These are phyloP conservation scores for Calyptommatus sinebrachiatus DNA, from an alignment of 2,113 vertebrate genomes.

Conservation along the genomic window DNA sequence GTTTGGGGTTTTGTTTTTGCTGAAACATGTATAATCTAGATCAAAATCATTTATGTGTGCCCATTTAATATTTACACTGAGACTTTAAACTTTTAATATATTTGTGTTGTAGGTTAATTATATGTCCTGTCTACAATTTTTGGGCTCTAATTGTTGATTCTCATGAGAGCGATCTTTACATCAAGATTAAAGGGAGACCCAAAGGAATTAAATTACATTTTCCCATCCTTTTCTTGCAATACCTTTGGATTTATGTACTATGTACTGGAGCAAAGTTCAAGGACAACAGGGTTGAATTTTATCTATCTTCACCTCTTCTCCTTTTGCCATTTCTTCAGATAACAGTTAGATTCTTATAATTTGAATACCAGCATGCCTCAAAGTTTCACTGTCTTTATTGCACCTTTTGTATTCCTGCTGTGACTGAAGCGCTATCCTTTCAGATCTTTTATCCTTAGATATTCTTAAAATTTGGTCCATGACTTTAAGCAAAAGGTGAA, in stretches of 20 bases:
- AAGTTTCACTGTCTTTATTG: conserved; percentile 55
- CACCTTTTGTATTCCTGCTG: conserved; percentile 57
- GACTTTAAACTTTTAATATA: not conserved
- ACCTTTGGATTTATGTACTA: conserved; percentile 38
- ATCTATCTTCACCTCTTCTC: conserved; percentile 51
- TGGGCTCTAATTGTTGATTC: not conserved
- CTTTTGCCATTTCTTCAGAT: conserved; percentile 38
- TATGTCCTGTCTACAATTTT: too few relatives aligned
- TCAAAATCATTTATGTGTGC: not conserved
- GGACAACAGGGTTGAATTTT: conserved; percentile 5
- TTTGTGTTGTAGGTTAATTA: not conserved
- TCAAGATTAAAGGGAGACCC: accelerated
- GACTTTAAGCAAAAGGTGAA: conserved; percentile 27
- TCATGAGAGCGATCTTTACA: not conserved
- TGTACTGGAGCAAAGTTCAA: conserved; percentile 29
- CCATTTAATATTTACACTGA: not conserved
- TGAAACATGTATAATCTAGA: too few relatives aligned
- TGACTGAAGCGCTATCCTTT: conserved; percentile 53
- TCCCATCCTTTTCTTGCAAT: conserved; percentile 7
- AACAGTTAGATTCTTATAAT: conserved; percentile 62
- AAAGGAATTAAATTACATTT: conserved; percentile 38
- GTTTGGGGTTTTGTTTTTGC: too few relatives aligned
- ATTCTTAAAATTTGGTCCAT: conserved; percentile 60
- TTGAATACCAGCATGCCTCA: conserved; percentile 57
- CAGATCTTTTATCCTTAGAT: conserved; percentile 52